Evolutionary conservation across 2,113 vertebrate genomes (phyloP).

Genomic region (Sakesphorus luctuosus): DNA sequence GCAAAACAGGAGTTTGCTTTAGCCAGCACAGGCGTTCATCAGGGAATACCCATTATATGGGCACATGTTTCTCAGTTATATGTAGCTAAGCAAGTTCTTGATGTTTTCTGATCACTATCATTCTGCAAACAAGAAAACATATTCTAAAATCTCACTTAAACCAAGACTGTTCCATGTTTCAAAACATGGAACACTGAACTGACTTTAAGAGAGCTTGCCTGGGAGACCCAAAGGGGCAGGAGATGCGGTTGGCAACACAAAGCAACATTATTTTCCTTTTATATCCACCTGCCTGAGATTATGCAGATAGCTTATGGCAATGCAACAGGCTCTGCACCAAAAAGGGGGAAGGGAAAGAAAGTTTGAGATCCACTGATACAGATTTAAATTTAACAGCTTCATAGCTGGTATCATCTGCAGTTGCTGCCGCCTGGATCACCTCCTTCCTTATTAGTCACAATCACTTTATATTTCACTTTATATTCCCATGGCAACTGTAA

Average conservation of each 20-base stretch:
- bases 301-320: background rate
- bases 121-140: background rate
- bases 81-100: background rate
- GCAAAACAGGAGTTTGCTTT: background rate
- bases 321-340: background rate
- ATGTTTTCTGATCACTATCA: background rate
- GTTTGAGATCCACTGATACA: background rate
- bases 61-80: background rate
- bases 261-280: background rate
- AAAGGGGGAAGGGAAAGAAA: background rate
- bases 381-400: background rate
- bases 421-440: background rate
- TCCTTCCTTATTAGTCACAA: background rate
- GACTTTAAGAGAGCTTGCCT: background rate
- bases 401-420: background rate
- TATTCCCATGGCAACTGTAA: slow-evolving; percentile 28
- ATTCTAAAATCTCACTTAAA: background rate
- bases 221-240: background rate
- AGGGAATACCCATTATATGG: background rate
- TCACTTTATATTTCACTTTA: background rate
- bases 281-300: background rate
- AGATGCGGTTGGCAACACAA: background rate
- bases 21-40: background rate
- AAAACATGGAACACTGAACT: background rate
- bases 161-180: background rate